Base-by-base conservation (phyloP, 2,888 invertebrate genomes). In the Rhopalosiphum nymphaeae region DNA sequence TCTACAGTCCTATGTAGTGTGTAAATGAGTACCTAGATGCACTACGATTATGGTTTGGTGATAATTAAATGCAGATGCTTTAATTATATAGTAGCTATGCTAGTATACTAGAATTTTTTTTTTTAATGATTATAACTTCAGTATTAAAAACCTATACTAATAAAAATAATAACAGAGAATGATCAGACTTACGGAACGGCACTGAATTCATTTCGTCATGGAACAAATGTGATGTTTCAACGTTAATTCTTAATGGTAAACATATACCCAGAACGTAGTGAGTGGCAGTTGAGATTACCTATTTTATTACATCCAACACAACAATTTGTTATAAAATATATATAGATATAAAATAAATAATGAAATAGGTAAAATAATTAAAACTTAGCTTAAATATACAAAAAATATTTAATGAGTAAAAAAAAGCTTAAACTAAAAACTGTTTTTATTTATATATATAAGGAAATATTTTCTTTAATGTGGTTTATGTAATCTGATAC, bases 161-260 rank as follows among this genome's bases (percentile, higher is more conserved):
- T 26, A 49, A 61, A n/a, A 49, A 49, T 61, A 67, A 88, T 67
- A 44, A 11, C n/a, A 36, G 16, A 84, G 36, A 21, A 78, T 78
- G 36, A 46, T 46, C 57, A 78, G 89, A 78, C 93, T 42, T 78
- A 89, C 93, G 93, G 89, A 89, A 93, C 89, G 93, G 88, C 89
- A 84, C 56, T 84, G 84, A 89, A 93, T 84, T 84, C 1, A 36
- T 89, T 93, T 85, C 78, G 93, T 93, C 93, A 89, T 16, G 93
- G 89, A 84, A 93, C 89, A 67, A 92, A 92, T 53, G 88, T 67
- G 53, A 67, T 44, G 87, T 61, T 92, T 87, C 87, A 16, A 88
- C 61, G 67, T 92, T 61, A 42, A 87, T 92, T 61, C 57, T 4
- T 57, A 46, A 86, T 86, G 53, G 57, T 86, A 44, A 84, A 78